phyloP scores from a whole-genome alignment of 2,888 invertebrate genomes.

The Acanthococcus lagerstroemiae region DNA sequence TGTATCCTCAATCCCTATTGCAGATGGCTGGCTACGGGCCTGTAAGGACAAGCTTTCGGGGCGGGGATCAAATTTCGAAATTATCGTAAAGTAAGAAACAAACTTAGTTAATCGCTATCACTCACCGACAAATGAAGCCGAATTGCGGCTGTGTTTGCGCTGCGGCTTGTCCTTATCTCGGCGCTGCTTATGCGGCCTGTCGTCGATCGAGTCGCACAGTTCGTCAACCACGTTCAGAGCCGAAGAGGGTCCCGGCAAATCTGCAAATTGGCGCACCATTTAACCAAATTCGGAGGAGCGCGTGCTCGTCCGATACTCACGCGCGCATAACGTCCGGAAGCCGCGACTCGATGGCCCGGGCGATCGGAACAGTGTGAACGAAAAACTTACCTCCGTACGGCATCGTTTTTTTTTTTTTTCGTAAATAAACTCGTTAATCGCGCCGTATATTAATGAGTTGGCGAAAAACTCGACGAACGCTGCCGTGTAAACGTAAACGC shows the following conservation, averaged over 20 bases:
- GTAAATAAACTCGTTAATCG: background rate
- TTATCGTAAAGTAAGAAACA: too few relatives aligned
- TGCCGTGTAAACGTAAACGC: conserved; percentile 7
- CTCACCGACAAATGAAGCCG: conserved; percentile 22
- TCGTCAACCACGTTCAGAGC: conserved; percentile 24
- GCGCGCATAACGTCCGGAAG: background rate
- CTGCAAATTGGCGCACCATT: background rate
- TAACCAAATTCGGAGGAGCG: background rate
- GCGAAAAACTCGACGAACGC: conserved; percentile 6
- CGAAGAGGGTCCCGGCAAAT: conserved; percentile 15
- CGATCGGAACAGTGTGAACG: background rate
- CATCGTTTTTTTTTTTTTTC: conserved; percentile 8
- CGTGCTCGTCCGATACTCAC: conserved; percentile 1
- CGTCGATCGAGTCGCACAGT: conserved; percentile 21
- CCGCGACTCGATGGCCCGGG: background rate
- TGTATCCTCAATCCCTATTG: too few relatives aligned
- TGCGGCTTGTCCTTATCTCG: conserved; percentile 17
- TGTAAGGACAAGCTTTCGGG: too few relatives aligned
- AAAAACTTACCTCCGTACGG: conserved; percentile 25
- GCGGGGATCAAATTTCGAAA: too few relatives aligned
- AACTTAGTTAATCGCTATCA: too few relatives aligned
- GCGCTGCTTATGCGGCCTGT: conserved; percentile 5
- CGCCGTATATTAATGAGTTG: background rate
- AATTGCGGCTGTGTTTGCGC: conserved; percentile 12
- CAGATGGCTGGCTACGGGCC: too few relatives aligned